Conservation (phyloP, 2,888 invertebrate genomes). For the Loripinus fragilis region DNA sequence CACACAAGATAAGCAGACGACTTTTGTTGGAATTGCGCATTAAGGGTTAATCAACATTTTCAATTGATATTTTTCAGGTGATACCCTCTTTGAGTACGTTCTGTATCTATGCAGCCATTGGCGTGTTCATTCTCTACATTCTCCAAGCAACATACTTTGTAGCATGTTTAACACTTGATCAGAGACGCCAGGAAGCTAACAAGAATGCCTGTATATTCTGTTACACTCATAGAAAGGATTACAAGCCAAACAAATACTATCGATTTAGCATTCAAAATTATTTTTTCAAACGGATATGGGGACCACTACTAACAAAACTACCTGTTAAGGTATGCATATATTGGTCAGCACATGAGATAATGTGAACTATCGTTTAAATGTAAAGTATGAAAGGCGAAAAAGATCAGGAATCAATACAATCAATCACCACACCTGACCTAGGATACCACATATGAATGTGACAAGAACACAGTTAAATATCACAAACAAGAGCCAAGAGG, state of each 20-base stretch:
- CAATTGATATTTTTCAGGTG: no score
- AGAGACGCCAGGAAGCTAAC: slow-evolving; percentile 81
- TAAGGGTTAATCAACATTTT: not conserved
- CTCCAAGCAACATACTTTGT: slow-evolving; percentile 91
- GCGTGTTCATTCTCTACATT: slow-evolving; percentile 89
- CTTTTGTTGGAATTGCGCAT: no score
- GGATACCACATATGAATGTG: no score
- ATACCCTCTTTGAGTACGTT: slow-evolving; percentile 92
- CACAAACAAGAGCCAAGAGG: no score
- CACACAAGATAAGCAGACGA: no score
- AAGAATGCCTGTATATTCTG: slow-evolving; percentile 85
- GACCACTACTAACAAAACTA: slow-evolving; percentile 87
- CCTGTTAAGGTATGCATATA: slow-evolving; percentile 87
- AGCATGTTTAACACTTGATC: slow-evolving; percentile 90
- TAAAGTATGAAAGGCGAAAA: no score
- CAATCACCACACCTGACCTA: no score
- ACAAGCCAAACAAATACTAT: slow-evolving; percentile 85
- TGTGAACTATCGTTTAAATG: no score
- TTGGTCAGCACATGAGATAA: no score
- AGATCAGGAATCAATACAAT: no score
- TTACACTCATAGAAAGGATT: slow-evolving; percentile 86
- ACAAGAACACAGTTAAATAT: no score
- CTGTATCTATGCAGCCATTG: slow-evolving; percentile 91
- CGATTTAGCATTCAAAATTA: slow-evolving; percentile 86
- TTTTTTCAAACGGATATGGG: slow-evolving; percentile 87